Evolutionary conservation across 1,140 invertebrate species (phyloP), one percentile per base, ranked within the genome.

Genomic region (Drosophila malerkotliana): DNA sequence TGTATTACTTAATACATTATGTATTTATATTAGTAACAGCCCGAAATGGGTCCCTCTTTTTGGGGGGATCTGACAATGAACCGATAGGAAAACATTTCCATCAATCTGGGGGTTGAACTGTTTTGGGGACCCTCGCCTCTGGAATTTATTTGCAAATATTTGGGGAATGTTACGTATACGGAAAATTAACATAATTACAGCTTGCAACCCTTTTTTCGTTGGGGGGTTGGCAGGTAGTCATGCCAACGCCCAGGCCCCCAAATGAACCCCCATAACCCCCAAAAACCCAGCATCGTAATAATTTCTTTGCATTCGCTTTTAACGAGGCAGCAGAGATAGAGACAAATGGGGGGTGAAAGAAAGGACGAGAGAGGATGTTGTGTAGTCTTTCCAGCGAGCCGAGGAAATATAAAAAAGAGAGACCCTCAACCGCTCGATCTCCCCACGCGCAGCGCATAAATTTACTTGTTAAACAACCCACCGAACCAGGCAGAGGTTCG

Each of bases 141-240:
- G 72, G 53, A 64, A 48, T 73, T 73, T 66, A 59, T 66, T 72
- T 55, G 39, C 41, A 64, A 78, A 72, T 78, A 72, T 77, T 72
- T 62, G 56, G 52, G 47, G 58, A 77, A 73, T 85, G 53, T 74
- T 73, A 44, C 72, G 72, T 72, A 67, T 76, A 79, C 76, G 60
- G 28, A 51, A 76, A 85, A 84, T 84, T 84, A 84, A 84, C 77
- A 84, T 84, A 85, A 84, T 84, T 85, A 84, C 67, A 48, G 62
- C 53, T 39, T 37, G 60, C 80, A 77, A 84, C 82, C 81, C 82
- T 78, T 84, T 63, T 60, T 8, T 14, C n/a, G 3, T 8, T 12
- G 18, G 18, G 3, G 34, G 49, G 34, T 32, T 26, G 49, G 72
- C 48, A 54, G 67, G 64, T 45, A 44, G 73, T 39, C 56, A 41